A percentile compares a stretch with the other conserved stretches of the same genome.
These are phyloP conservation scores for Nephrotoma guestfalica DNA, from an alignment of 2,888 invertebrate species.

Conservation along the genomic window DNA sequence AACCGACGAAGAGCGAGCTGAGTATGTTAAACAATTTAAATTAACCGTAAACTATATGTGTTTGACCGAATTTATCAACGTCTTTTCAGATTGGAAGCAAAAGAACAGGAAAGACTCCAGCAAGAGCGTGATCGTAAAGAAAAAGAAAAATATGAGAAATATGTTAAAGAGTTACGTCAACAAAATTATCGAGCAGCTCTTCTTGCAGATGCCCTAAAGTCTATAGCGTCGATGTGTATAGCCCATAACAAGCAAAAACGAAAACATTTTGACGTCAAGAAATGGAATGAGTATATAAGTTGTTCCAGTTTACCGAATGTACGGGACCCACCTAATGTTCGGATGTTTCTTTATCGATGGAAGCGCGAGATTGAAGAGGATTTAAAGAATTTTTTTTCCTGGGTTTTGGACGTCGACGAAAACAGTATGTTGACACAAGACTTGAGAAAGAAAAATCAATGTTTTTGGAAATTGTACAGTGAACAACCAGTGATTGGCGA, in stretches of 20 bases:
- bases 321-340: background rate
- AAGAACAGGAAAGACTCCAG: background rate
- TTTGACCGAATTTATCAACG: background rate
- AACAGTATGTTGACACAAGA: background rate
- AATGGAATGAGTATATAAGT: background rate
- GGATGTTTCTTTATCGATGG: background rate
- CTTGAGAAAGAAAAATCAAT: background rate
- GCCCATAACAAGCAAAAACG: background rate
- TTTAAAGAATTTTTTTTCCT: background rate
- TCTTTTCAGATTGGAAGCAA: background rate
- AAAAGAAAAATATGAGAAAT: background rate
- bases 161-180: background rate
- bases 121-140: background rate
- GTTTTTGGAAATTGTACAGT: background rate
- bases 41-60: too few species aligned
- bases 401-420: background rate
- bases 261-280: background rate
- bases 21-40: background rate
- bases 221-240: background rate
- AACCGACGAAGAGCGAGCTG: background rate
- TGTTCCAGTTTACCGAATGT: background rate
- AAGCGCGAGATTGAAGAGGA: background rate
- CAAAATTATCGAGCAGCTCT: background rate
- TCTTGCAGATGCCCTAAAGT: background rate
- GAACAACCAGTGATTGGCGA: background rate